Base-by-base conservation (phyloP, 2,113 vertebrate genomes). In the Hippopotamus amphibius region DNA sequence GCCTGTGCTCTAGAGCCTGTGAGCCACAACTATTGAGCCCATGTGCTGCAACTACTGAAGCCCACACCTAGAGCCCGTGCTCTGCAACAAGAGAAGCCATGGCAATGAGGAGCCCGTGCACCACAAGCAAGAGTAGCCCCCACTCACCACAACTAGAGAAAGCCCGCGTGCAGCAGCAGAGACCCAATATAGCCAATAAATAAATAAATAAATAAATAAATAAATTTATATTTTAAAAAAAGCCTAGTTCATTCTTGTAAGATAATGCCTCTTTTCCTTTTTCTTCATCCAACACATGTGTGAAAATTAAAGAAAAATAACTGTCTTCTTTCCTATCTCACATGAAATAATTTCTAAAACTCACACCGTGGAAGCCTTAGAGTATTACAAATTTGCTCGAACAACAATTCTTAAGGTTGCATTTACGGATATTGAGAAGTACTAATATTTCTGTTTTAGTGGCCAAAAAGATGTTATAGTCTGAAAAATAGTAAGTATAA, bases 321-420 rank as follows among this genome's bases (percentile, higher is more conserved):
- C 16, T 77, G 1, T 88, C 33, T 88, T 79, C 61, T 81, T 93
- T 90, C 8, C 37, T 87, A 63, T 93, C 15, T 88, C 81, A 68
- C 24, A 17, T 94, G 61, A 81, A 92, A 71, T 86, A 48, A 93
- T 84, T 95, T 61, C 74, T 90, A 59, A 46, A 66, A 79, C 12
- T 68, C 26, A 71, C 2, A 19, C 21, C 50, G 3, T 37, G 26
- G 14, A 86, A 95, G 65, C 21, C 2, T 5, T 46, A 59, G 24
- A 82, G 21, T 30, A 71, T 37, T 71, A 19, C 65, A 87, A 83
- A 53, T 43, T 6, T 76, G 33, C 37, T 88, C 68, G 43, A 26
- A 53, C 19, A 69, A 41, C 5, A 76, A 33, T 87, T 87, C 46
- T 87, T 87, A 65, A 86, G 48, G n/a, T 50, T 46, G 12, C 3